These are phyloP conservation scores for Rhagophthalmus giganteus DNA, from an alignment of 2,888 invertebrate genomes.

Conservation along the genomic window DNA sequence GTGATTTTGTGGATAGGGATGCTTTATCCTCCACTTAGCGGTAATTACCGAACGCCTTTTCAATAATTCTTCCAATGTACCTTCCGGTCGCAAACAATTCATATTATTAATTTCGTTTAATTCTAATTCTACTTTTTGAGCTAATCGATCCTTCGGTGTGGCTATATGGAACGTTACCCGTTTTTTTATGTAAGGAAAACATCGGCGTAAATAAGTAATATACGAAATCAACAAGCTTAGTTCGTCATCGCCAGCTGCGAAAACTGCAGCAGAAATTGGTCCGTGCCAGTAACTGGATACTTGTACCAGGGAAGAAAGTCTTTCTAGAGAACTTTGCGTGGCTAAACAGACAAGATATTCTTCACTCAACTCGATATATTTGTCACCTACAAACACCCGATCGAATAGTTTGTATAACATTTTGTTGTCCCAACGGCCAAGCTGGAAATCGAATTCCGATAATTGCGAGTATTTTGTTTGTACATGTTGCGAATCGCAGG, in stretches of 20 bases:
- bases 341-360: conserved; percentile 71
- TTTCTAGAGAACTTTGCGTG: conserved; percentile 84
- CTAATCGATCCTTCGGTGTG: conserved; percentile 63
- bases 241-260: conserved; percentile 78
- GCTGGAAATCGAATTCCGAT: conserved; percentile 64
- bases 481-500: conserved; percentile 35
- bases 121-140: conserved; percentile 45
- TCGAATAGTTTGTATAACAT: conserved; percentile 74
- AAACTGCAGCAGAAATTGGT: conserved; percentile 82
- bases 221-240: conserved; percentile 73
- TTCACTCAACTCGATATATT: conserved; percentile 64
- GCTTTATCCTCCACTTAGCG: conserved; percentile 71
- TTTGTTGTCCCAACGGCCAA: conserved; percentile 76
- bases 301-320: conserved; percentile 73
- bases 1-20: conserved; percentile 88
- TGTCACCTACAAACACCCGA: conserved; percentile 69
- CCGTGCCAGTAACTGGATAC: conserved; percentile 84
- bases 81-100: conserved; percentile 72
- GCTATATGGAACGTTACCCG: conserved; percentile 77
- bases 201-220: conserved; percentile 73
- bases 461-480: conserved; percentile 56
- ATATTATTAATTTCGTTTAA: conserved; percentile 49
- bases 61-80: conserved; percentile 63
- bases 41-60: conserved; percentile 65
- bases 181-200: conserved; percentile 72